A percentile compares a stretch with the other conserved stretches of the same genome.
phyloP scores from a whole-genome alignment of 2,888 invertebrate genomes.

The Cephus nigrinus region DNA sequence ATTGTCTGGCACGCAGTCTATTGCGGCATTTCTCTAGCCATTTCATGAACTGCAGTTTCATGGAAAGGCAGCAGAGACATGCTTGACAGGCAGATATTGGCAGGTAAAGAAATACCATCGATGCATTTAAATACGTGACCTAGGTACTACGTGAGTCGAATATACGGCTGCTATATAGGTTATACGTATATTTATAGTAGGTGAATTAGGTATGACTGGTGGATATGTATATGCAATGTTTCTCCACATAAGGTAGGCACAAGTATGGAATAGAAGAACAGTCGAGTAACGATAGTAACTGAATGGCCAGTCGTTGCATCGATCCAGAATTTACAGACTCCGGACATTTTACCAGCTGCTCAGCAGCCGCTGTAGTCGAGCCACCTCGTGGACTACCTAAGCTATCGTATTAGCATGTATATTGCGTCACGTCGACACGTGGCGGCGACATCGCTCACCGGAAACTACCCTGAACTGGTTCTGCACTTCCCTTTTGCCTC shows the following conservation, averaged over 20 bases:
- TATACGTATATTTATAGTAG: too few relatives aligned
- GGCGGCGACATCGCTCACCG: conserved; percentile 31
- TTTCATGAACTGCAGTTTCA: not conserved
- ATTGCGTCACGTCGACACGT: conserved; percentile 47
- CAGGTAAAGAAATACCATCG: too few relatives aligned
- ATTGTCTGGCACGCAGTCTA: conserved; percentile 3
- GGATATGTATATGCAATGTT: too few relatives aligned
- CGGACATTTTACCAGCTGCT: conserved; percentile 5
- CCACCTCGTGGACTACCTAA: conserved; percentile 28
- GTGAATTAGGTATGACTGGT: too few relatives aligned
- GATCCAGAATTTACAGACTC: not conserved
- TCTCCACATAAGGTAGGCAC: too few relatives aligned
- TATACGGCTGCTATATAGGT: too few relatives aligned
- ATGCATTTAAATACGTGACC: too few relatives aligned
- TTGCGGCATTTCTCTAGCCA: conserved; percentile 2
- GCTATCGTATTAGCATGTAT: conserved; percentile 49
- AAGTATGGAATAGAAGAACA: too few relatives aligned
- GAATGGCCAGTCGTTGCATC: too few relatives aligned
- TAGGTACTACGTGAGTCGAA: too few relatives aligned
- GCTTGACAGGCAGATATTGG: too few relatives aligned
- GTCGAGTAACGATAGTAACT: too few relatives aligned
- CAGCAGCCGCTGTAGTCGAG: not conserved
- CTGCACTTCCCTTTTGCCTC: conserved; percentile 26
- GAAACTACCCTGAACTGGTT: conserved; percentile 25
- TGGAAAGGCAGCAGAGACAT: not conserved